phyloP scores from a whole-genome alignment of 2,797 vertebrate species.

The Sylvilagus floridanus region DNA sequence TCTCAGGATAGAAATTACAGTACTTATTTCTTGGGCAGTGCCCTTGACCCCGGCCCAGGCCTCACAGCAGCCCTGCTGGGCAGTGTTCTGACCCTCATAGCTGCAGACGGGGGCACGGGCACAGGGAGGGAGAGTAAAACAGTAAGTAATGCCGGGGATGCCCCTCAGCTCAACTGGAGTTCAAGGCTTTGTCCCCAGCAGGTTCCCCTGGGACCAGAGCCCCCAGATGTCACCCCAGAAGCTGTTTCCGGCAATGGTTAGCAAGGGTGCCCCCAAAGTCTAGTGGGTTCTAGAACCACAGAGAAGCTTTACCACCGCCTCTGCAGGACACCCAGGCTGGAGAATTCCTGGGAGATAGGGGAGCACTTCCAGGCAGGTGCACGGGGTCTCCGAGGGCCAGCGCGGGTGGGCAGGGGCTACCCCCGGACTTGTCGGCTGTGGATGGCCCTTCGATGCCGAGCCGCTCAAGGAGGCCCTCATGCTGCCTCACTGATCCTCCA shows the following conservation, averaged over 20 bases:
- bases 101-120: not conserved
- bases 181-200: not conserved
- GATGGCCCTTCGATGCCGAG: not conserved
- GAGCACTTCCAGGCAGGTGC: not conserved
- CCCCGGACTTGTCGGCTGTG: not conserved
- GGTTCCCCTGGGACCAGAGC: not conserved
- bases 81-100: fast-evolving
- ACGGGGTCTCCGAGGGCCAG: not conserved
- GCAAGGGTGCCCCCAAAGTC: not conserved
- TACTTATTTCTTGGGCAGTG: too few relatives aligned
- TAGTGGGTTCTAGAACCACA: not conserved
- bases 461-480: fast-evolving
- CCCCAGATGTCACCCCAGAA: not conserved
- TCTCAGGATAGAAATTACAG: not conserved
- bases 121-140: not conserved
- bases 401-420: not conserved
- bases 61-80: not conserved
- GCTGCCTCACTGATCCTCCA: not conserved
- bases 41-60: too few relatives aligned
- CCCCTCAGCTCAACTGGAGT: not conserved
- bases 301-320: not conserved
- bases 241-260: not conserved
- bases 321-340: not conserved
- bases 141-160: fast-evolving
- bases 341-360: not conserved